Percentiles rank a stretch among this genome's conserved stretches.
Conservation (phyloP, 2,888 invertebrate genomes). For the Coelinius sp. region DNA sequence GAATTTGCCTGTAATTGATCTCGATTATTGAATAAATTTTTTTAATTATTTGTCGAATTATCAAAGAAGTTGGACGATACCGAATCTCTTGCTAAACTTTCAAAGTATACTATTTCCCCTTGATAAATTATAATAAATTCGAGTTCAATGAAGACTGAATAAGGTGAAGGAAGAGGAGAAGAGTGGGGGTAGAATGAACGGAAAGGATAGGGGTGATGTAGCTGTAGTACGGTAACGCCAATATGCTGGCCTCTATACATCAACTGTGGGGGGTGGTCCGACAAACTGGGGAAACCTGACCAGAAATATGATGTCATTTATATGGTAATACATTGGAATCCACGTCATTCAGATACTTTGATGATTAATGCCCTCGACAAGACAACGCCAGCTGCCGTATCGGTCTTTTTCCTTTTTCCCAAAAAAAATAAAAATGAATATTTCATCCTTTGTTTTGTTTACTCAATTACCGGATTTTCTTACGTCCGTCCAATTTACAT, state of each 20-base stretch:
- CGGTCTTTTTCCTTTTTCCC: conserved; percentile 38
- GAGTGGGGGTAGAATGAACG: conserved; percentile 30
- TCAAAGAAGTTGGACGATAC: neutral
- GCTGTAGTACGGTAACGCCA: conserved; percentile 59
- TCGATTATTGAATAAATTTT: no score
- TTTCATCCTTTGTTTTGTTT: neutral
- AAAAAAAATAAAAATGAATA: no score
- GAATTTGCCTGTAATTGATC: no score
- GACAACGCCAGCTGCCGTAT: conserved; percentile 67
- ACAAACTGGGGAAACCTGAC: conserved; percentile 61
- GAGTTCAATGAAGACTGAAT: conserved; percentile 29
- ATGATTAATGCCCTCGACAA: conserved; percentile 70
- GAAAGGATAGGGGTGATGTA: conserved; percentile 63
- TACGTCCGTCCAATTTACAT: neutral
- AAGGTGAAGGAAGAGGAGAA: conserved; percentile 27
- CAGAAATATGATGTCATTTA: conserved; percentile 72
- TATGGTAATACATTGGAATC: conserved; percentile 72
- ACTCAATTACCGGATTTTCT: neutral
- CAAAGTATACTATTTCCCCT: neutral
- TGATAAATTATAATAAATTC: neutral
- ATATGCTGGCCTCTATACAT: conserved; percentile 71
- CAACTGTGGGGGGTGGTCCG: conserved; percentile 56
- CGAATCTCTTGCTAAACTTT: neutral
- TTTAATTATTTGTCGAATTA: no score
- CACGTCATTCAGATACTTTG: conserved; percentile 71